Evolutionary conservation across 2,888 invertebrate species (phyloP).

Genomic region (Cerastoderma edule): DNA sequence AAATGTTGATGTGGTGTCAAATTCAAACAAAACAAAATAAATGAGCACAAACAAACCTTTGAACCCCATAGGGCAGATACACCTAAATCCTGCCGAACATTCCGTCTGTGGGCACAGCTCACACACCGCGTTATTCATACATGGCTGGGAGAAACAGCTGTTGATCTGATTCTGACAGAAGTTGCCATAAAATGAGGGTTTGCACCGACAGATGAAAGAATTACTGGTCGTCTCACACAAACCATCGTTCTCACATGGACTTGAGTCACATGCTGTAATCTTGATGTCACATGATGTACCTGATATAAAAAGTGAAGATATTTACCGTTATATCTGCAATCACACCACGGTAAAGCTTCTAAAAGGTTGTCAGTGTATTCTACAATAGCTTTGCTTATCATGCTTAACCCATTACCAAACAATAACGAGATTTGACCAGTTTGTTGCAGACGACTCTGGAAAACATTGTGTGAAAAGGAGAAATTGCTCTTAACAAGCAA

Average conservation of each 20-base stretch:
- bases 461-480: too few relatives aligned
- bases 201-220: conserved; percentile 92
- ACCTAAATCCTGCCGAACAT: conserved; percentile 35
- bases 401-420: too few relatives aligned
- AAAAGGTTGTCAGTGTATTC: too few relatives aligned
- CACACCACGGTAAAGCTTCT: too few relatives aligned
- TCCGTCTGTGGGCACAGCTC: conserved; percentile 82
- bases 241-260: conserved; percentile 75
- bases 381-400: too few relatives aligned
- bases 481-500: too few relatives aligned
- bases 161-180: conserved; percentile 97
- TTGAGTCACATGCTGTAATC: conserved; percentile 70
- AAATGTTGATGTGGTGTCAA: too few relatives aligned
- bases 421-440: too few relatives aligned
- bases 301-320: conserved; percentile 85
- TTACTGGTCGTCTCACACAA: conserved; percentile 51
- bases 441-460: too few relatives aligned
- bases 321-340: too few relatives aligned
- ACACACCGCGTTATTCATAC: conserved; percentile 95
- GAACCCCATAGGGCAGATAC: conserved; percentile 45
- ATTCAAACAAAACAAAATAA: not conserved
- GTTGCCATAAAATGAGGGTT: conserved; percentile 97
- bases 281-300: conserved; percentile 70
- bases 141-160: conserved; percentile 99
- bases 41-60: conserved; percentile 37